A percentile compares a stretch with the other conserved stretches of the same genome.
These are phyloP conservation scores for Pachliopta kotzebuea DNA, from an alignment of 2,888 invertebrate genomes.

Conservation along the genomic window DNA sequence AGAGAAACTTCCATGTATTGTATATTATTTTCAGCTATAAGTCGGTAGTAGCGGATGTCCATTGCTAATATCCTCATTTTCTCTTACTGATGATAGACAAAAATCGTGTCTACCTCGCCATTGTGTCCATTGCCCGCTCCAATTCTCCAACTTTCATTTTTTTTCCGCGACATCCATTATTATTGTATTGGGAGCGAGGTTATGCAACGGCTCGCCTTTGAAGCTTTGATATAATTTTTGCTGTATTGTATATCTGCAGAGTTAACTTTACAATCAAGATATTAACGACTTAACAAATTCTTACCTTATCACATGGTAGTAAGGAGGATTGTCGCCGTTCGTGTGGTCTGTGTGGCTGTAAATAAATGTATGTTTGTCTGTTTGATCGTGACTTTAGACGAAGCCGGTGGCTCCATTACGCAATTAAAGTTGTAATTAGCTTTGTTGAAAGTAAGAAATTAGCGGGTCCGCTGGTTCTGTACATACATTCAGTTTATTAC, in stretches of 20 bases:
- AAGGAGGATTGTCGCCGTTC: constrained; percentile 28
- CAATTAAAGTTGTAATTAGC: constrained; percentile 71
- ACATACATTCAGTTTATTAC: not conserved
- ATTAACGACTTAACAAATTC: not conserved
- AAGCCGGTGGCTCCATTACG: constrained; percentile 63
- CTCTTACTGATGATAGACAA: constrained; percentile 29
- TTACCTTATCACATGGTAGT: not conserved
- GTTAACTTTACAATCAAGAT: constrained; percentile 14
- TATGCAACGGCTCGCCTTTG: constrained; percentile 68
- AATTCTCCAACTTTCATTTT: constrained; percentile 75
- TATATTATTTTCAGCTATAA: not conserved
- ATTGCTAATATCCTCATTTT: constrained; percentile 23
- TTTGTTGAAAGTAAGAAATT: constrained; percentile 74
- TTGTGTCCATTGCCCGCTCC: constrained; percentile 74
- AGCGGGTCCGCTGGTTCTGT: constrained; percentile 44
- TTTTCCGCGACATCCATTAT: constrained; percentile 72
- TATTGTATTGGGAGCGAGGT: constrained; percentile 77
- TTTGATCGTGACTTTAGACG: constrained; percentile 76
- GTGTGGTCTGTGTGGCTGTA: constrained; percentile 31
- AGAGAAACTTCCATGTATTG: not conserved
- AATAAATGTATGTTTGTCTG: constrained; percentile 45
- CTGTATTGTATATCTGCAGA: constrained; percentile 56
- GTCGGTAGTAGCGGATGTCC: constrained; percentile 34
- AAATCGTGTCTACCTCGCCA: constrained; percentile 61
- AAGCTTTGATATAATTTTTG: constrained; percentile 79